Conservation (phyloP, 2,797 vertebrate genomes). For the Myotis planiceps region DNA sequence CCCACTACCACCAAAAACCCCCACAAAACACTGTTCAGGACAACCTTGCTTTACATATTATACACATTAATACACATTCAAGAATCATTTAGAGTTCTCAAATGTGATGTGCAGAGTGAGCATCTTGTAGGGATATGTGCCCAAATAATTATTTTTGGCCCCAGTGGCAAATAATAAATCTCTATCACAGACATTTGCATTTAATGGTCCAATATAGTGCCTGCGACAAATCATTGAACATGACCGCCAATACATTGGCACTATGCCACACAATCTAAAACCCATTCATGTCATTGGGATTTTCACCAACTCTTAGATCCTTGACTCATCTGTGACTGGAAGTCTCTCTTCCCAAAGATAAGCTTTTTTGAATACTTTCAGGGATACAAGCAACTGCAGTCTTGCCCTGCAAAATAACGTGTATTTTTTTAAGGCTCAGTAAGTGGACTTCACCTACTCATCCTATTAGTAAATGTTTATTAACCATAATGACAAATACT, state of each 20-base stretch:
- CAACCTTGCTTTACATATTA: not conserved
- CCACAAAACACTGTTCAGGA: not conserved
- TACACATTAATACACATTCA: not conserved
- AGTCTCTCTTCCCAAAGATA: not conserved
- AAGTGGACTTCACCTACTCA: not conserved
- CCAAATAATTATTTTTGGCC: not conserved
- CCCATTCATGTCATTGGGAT: not conserved
- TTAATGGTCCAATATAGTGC: not conserved
- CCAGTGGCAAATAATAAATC: not conserved
- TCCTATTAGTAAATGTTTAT: conserved; percentile 45
- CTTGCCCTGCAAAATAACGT: not conserved
- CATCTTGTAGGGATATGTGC: not conserved
- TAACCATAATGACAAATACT: conserved; percentile 52
- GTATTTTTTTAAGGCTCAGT: not conserved
- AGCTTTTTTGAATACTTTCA: not conserved
- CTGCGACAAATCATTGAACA: not conserved
- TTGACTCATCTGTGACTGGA: not conserved
- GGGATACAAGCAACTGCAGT: not conserved
- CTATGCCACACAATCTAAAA: not conserved
- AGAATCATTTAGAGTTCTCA: not conserved
- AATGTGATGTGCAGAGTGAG: not conserved
- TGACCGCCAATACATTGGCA: not conserved
- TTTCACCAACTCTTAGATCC: not conserved
- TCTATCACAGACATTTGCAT: not conserved
- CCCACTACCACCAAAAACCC: too few relatives aligned